Evolutionary conservation across 2,797 vertebrate species (phyloP), one percentile per base, ranked within the genome.

Genomic region (Microctenopoma steveboyesi): DNA sequence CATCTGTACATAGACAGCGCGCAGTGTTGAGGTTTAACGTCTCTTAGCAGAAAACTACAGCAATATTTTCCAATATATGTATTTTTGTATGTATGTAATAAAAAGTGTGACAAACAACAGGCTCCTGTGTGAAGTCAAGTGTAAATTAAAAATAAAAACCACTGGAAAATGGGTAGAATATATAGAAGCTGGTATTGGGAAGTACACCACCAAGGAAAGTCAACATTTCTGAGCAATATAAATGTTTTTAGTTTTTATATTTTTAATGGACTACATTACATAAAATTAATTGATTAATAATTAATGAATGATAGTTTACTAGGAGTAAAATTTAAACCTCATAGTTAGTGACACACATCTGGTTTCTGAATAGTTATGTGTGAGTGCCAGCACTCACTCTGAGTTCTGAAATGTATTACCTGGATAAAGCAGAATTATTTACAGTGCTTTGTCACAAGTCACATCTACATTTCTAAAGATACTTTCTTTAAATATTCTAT

Each of bases 51-150:
- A 79, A 83, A 85, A 85, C 50, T 40, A 22, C 55, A 40, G 83
- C 71, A 72, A 82, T 60, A 69, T 80, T 88, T 88, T 90, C 87
- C 88, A 86, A 73, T n/a, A 54, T 47, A 30, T 70, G 54, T 51
- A 3, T 52, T 64, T 57, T 25, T 50, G 35, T 12, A 7, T 40
- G 60, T 59, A 35, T 68, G 40, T 47, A 53, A 70, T 45, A 56
- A 64, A 39, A 18, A 2, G 59, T 51, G 35, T 64, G 65, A 67
- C 18, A 35, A 46, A 67, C 2, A 35, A 63, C 76, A 68, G 80
- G 54, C 64, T 64, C 53, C 14, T 52, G 11, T 37, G 60, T 69
- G 11, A 12, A 25, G 47, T 30, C 10, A 40, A 46, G 66, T 10
- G 62, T 65, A 18, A 43, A 55, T 40, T 7, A 61, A 53, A 65